These are phyloP conservation scores for Argyra leucocephala DNA, from an alignment of 2,888 invertebrate species.

Conservation along the genomic window DNA sequence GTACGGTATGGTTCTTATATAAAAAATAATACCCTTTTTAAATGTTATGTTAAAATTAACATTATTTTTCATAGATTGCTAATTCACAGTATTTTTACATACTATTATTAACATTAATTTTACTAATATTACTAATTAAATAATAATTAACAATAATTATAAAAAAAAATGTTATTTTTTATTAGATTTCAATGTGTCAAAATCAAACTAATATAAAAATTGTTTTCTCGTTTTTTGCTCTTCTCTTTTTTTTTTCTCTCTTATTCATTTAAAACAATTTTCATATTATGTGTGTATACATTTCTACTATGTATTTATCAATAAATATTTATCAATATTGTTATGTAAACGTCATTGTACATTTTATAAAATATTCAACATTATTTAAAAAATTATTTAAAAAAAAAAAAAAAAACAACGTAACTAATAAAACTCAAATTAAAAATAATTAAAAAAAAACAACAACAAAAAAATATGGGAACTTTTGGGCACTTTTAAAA, in stretches of 20 bases:
- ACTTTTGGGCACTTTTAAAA: not conserved
- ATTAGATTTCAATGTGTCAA: too few relatives aligned
- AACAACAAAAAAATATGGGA: not conserved
- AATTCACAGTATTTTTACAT: too few relatives aligned
- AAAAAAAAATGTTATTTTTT: too few relatives aligned
- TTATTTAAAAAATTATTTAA: not conserved
- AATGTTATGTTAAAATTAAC: too few relatives aligned
- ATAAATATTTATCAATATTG: not conserved
- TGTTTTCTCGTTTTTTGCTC: not conserved
- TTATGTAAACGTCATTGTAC: not conserved
- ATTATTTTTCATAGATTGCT: too few relatives aligned
- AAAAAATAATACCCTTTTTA: too few relatives aligned
- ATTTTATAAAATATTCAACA: not conserved
- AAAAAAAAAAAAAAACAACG: not conserved
- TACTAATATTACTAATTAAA: too few relatives aligned
- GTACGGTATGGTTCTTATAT: too few relatives aligned
- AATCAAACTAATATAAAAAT: not conserved
- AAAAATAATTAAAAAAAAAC: not conserved
- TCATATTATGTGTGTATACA: not conserved
- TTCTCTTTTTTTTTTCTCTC: not conserved
- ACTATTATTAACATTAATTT: too few relatives aligned
- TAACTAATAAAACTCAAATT: not conserved
- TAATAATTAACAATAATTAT: too few relatives aligned
- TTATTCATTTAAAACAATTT: not conserved
- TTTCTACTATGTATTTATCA: not conserved